Evolutionary conservation across 2,113 vertebrate genomes (phyloP).

Genomic region (Silurus meridionalis): DNA sequence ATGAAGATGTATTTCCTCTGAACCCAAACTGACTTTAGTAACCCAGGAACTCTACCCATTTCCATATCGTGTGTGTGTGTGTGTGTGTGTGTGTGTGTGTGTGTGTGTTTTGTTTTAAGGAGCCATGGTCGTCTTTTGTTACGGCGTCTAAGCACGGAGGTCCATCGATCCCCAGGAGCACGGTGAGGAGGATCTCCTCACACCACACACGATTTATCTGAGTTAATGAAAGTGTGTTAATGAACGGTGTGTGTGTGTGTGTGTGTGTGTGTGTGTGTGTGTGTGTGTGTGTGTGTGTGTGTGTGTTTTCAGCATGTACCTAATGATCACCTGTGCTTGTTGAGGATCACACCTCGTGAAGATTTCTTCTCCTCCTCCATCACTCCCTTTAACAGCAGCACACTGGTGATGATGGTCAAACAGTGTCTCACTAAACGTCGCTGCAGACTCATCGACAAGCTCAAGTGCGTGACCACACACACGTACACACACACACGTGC

Average conservation of each 20-base stretch:
- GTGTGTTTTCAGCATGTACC: conserved; percentile 53
- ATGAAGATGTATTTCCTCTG: too few species aligned
- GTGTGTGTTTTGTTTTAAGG: conserved; percentile 66
- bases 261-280: background rate
- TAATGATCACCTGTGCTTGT: conserved; percentile 82
- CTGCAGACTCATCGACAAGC: conserved; percentile 73
- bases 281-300: background rate
- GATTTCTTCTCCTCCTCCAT: conserved; percentile 81
- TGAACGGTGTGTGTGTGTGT: conserved; percentile 21
- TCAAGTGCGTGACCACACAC: conserved; percentile 78
- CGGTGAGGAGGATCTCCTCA: conserved; percentile 65
- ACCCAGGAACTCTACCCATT: too few species aligned
- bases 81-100: conserved; percentile 26
- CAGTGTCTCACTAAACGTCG: conserved; percentile 85
- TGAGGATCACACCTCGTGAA: conserved; percentile 80
- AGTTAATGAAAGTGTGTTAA: background rate
- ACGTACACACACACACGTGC: background rate
- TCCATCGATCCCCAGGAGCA: conserved; percentile 48
- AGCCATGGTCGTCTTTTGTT: conserved; percentile 82
- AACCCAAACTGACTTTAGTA: too few species aligned
- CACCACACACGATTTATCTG: background rate
- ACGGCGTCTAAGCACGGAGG: conserved; percentile 58
- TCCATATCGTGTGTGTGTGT: too few species aligned
- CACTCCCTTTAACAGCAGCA: conserved; percentile 74
- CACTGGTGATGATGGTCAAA: conserved; percentile 85